Evolutionary conservation across 2,797 vertebrate genomes (phyloP).

Genomic region (Anguilla marmorata): DNA sequence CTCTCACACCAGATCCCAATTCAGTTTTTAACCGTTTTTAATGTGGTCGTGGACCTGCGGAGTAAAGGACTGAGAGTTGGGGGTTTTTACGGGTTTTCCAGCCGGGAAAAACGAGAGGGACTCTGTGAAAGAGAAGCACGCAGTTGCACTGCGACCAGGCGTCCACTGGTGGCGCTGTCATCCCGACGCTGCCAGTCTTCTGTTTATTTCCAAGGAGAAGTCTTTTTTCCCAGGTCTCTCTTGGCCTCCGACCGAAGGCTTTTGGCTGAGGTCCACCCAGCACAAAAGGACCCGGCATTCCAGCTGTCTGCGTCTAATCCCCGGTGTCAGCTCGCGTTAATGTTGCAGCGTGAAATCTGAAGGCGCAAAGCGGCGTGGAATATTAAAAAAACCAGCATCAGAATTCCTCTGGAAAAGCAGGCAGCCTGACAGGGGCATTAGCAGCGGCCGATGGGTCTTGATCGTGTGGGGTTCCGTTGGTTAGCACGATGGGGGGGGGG

Average conservation of each 20-base stretch:
- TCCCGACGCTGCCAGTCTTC: slow-evolving; percentile 27
- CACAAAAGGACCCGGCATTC: slow-evolving; percentile 96
- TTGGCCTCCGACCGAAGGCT: slow-evolving; percentile 82
- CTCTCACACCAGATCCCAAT: neutral
- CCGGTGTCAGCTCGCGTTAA: slow-evolving; percentile 99
- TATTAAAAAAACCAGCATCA: slow-evolving; percentile 93
- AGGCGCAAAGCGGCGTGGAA: slow-evolving; percentile 88
- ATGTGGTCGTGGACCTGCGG: neutral
- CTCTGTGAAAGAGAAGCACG: neutral
- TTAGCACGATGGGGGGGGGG: neutral
- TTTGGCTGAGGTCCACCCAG: slow-evolving; percentile 93
- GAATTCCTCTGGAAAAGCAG: slow-evolving; percentile 86
- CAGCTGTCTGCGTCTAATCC: slow-evolving; percentile 99
- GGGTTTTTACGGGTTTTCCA: neutral
- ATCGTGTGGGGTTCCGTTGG: slow-evolving; percentile 50
- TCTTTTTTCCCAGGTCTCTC: slow-evolving; percentile 65
- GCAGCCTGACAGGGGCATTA: slow-evolving; percentile 72
- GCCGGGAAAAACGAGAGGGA: neutral
- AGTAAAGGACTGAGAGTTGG: neutral
- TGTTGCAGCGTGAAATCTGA: slow-evolving; percentile 93
- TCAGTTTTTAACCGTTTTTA: neutral
- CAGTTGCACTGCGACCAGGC: slow-evolving; percentile 24
- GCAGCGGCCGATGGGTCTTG: slow-evolving; percentile 67
- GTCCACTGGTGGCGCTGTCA: slow-evolving; percentile 54
- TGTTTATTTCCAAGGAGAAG: slow-evolving; percentile 46